These are phyloP conservation scores for Leucoptera coffeella DNA, from an alignment of 2,888 invertebrate species.

Conservation along the genomic window DNA sequence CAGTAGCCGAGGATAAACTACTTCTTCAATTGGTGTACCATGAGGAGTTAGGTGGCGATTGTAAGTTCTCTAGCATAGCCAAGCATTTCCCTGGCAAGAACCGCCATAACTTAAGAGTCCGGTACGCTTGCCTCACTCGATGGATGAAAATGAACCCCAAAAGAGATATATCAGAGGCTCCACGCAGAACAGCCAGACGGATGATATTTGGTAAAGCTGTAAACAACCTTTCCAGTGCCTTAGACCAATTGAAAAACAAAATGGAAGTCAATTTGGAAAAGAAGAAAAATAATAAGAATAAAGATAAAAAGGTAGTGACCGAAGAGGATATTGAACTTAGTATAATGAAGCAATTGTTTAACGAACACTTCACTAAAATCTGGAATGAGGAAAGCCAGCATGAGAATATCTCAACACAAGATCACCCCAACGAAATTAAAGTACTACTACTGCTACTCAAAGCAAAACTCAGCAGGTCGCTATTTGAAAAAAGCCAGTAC, in stretches of 20 bases:
- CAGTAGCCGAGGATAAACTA: conserved; percentile 53
- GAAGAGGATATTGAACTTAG: no score
- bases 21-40: conserved; percentile 48
- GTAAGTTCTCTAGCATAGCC: conserved; percentile 38
- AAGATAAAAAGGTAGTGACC: no score
- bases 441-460: no score
- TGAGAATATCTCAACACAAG: no score
- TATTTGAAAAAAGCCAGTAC: no score
- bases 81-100: conserved; percentile 46
- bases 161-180: conserved; percentile 20
- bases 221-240: conserved; percentile 20
- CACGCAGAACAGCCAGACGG: conserved; percentile 23
- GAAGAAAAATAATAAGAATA: conserved; percentile 12
- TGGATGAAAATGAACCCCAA: conserved; percentile 45
- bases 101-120: conserved; percentile 54
- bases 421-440: no score
- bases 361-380: no score
- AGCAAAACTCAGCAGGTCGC: no score
- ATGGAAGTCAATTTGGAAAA: conserved; percentile 16
- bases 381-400: no score
- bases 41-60: conserved; percentile 24
- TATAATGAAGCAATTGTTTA: no score
- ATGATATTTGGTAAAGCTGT: conserved; percentile 17
- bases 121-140: conserved; percentile 46
- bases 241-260: conserved; percentile 25